Conservation (phyloP, 2,888 invertebrate genomes). For the Caradrina clavipalpis region DNA sequence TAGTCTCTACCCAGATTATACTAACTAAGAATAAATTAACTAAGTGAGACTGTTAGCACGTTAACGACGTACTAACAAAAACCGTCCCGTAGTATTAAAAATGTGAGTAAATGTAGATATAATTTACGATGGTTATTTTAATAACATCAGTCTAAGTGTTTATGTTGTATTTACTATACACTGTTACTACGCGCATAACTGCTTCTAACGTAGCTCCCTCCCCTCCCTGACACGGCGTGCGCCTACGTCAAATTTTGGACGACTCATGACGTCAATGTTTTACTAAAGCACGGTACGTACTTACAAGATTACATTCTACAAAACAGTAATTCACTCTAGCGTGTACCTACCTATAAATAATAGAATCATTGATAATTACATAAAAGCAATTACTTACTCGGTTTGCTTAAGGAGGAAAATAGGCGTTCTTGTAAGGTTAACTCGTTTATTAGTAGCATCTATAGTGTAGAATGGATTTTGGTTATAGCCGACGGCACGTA, state of each 20-base stretch:
- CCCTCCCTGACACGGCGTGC: conserved; percentile 21
- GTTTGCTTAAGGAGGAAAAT: conserved; percentile 48
- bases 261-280: conserved; percentile 58
- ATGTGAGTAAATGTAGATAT: not conserved
- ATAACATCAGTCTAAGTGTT: conserved; percentile 1
- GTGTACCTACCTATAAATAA: conserved; percentile 37
- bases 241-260: conserved; percentile 54
- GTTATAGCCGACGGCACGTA: not conserved
- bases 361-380: conserved; percentile 52
- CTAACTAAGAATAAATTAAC: not conserved
- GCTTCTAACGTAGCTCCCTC: conserved; percentile 35
- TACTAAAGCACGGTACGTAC: conserved; percentile 33
- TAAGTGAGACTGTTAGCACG: not conserved
- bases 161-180: conserved; percentile 28
- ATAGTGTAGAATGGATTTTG: conserved; percentile 21
- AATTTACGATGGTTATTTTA: conserved; percentile 1
- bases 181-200: conserved; percentile 44
- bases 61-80: not conserved
- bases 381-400: conserved; percentile 41
- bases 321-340: conserved; percentile 44
- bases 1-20: not conserved
- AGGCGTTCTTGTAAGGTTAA: conserved; percentile 15
- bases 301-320: conserved; percentile 48
- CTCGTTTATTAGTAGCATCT: conserved; percentile 13
- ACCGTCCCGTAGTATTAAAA: not conserved